Evolutionary conservation across 2,888 invertebrate species (phyloP).

Genomic region (Agrochola lychnidis): DNA sequence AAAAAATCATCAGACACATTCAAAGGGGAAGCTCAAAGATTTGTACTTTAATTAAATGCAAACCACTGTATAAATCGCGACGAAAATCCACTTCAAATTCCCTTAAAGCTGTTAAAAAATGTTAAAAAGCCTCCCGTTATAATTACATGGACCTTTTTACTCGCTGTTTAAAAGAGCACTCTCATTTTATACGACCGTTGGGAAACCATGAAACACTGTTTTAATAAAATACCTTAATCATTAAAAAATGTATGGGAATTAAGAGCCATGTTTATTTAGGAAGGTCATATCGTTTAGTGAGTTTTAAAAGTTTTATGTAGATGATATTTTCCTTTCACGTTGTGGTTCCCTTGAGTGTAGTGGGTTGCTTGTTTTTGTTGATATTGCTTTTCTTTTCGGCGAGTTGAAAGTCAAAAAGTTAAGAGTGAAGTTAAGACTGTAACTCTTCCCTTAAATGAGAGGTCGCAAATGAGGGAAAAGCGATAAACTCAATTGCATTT

Average conservation of each 20-base stretch:
- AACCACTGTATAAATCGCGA: constrained; percentile 61
- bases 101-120: constrained; percentile 69
- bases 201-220: constrained; percentile 66
- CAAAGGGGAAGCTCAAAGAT: constrained; percentile 52
- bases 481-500: not conserved
- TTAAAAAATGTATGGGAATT: constrained; percentile 63
- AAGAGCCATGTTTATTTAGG: constrained; percentile 42
- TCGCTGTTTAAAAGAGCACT: constrained; percentile 68
- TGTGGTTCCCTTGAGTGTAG: constrained; percentile 42
- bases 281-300: constrained; percentile 57
- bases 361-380: constrained; percentile 30
- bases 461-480: not conserved
- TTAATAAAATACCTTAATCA: constrained; percentile 68
- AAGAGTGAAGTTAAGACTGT: constrained; percentile 12
- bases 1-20: constrained; percentile 45
- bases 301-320: constrained; percentile 56
- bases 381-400: constrained; percentile 36
- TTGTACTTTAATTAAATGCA: constrained; percentile 61
- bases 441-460: not conserved
- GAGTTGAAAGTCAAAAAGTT: constrained; percentile 14
- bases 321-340: constrained; percentile 50
- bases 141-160: constrained; percentile 72
- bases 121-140: constrained; percentile 70
- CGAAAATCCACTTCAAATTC: constrained; percentile 68
- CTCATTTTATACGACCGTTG: constrained; percentile 65